Evolutionary conservation across 2,113 vertebrate genomes (phyloP).

Genomic region (Fregetta grallaria): DNA sequence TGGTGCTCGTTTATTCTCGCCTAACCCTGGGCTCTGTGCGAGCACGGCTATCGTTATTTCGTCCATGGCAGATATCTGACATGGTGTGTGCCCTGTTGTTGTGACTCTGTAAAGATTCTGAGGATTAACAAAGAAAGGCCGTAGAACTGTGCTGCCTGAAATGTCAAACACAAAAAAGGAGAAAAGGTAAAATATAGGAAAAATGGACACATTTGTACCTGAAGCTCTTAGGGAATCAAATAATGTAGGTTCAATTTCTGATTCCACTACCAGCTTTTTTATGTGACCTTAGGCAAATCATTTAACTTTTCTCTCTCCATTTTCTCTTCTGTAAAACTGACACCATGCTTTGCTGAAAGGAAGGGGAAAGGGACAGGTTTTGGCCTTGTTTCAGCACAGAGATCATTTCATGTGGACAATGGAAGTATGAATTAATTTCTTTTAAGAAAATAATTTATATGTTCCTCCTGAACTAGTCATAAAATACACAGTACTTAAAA

Average conservation of each 20-base stretch:
- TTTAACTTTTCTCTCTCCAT: not conserved
- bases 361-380: not conserved
- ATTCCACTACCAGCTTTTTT: not conserved
- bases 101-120: not conserved
- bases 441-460: not conserved
- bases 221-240: not conserved
- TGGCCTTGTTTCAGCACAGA: not conserved
- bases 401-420: not conserved
- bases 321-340: not conserved
- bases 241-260: not conserved
- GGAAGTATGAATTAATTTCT: not conserved
- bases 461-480: not conserved
- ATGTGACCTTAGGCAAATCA: not conserved
- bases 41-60: slow-evolving; percentile 15
- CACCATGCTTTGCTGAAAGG: not conserved
- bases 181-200: not conserved
- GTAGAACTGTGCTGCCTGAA: not conserved
- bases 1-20: not conserved
- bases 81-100: not conserved
- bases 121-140: not conserved
- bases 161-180: not conserved
- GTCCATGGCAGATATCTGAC: not conserved
- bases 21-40: not conserved
- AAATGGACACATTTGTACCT: not conserved
- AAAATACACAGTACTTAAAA: not conserved